Conservation (phyloP, 2,797 vertebrate species). For the Vireo griseus region DNA sequence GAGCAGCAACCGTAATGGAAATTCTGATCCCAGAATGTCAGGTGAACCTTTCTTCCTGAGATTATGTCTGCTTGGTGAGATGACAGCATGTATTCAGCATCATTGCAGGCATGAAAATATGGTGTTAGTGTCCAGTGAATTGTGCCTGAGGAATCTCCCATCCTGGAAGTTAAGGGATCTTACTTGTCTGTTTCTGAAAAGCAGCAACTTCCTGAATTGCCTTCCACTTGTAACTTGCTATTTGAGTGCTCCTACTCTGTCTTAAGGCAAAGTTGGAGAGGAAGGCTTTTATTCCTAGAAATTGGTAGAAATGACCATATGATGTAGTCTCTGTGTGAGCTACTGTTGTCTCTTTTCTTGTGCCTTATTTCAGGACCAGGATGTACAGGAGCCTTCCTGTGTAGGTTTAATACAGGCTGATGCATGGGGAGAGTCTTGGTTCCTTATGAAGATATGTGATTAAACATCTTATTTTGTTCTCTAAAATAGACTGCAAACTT, state of each 20-base stretch:
- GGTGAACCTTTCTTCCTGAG: not conserved
- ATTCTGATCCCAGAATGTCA: not conserved
- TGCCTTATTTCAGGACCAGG: not conserved
- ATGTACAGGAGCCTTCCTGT: not conserved
- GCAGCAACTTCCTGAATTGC: not conserved
- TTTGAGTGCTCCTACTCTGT: not conserved
- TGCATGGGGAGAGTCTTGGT: not conserved
- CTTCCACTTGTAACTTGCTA: not conserved
- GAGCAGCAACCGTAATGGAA: not conserved
- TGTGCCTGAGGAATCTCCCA: not conserved
- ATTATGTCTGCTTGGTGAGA: not conserved
- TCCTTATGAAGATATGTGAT: not conserved
- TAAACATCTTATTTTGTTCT: not conserved
- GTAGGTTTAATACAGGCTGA: not conserved
- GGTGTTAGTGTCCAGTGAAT: not conserved
- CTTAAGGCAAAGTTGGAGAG: not conserved
- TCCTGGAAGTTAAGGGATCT: not conserved
- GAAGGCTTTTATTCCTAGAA: not conserved
- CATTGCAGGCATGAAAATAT: not conserved
- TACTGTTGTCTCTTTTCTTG: not conserved
- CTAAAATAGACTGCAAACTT: not conserved
- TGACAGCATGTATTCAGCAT: accelerated
- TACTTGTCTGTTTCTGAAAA: not conserved
- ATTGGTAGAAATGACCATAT: not conserved
- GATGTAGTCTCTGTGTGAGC: not conserved